phyloP scores from a whole-genome alignment of 2,888 invertebrate species.

The Malthinus seriepunctatus region DNA sequence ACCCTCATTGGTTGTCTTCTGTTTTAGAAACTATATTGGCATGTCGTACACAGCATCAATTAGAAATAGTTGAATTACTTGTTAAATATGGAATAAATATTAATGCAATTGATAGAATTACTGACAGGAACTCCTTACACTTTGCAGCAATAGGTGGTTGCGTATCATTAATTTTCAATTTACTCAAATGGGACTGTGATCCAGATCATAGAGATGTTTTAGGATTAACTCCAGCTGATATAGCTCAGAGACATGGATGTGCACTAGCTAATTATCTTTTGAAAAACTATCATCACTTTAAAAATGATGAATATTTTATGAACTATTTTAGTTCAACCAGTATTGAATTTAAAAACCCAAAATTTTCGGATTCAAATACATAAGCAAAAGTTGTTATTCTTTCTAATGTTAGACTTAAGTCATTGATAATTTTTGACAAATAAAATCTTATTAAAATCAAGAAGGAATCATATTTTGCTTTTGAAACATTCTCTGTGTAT shows the following conservation, averaged over 20 bases:
- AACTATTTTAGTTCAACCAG: neutral
- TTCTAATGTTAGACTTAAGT: too few relatives aligned
- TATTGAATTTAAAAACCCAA: neutral
- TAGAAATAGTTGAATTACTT: constrained; percentile 49
- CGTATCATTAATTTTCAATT: constrained; percentile 48
- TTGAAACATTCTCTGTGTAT: too few relatives aligned
- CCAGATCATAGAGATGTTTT: constrained; percentile 49
- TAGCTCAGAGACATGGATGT: constrained; percentile 44
- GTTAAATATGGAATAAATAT: too few relatives aligned
- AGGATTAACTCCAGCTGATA: constrained; percentile 53
- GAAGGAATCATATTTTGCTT: too few relatives aligned
- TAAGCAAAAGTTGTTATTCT: too few relatives aligned
- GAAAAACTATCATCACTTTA: neutral
- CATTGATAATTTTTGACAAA: too few relatives aligned
- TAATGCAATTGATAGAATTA: constrained; percentile 52
- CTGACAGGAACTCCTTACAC: constrained; percentile 57
- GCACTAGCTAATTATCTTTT: constrained; percentile 16
- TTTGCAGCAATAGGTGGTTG: constrained; percentile 59
- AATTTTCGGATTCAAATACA: neutral
- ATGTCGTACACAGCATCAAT: constrained; percentile 37
- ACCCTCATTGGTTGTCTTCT: too few relatives aligned
- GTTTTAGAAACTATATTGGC: neutral
- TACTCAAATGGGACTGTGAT: constrained; percentile 53
- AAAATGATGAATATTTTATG: neutral
- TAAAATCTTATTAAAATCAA: too few relatives aligned